These are phyloP conservation scores for Rotaria socialis DNA, from an alignment of 2,888 invertebrate genomes.

Conservation along the genomic window DNA sequence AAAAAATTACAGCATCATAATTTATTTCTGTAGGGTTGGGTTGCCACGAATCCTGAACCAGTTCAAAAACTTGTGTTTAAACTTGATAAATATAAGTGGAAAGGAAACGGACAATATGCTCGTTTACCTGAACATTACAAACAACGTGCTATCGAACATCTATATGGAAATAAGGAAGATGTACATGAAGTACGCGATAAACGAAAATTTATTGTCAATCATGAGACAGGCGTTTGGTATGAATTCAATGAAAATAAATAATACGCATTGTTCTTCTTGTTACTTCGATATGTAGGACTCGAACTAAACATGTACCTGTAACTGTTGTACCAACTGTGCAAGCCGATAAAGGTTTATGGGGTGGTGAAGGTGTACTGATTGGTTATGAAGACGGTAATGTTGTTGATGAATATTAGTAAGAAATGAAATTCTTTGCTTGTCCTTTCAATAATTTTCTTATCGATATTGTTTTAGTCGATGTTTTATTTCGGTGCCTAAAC, in stretches of 20 bases:
- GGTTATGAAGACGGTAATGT: slow-evolving; percentile 68
- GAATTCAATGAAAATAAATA: neutral
- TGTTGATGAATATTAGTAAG: slow-evolving; percentile 29
- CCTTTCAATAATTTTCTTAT: slow-evolving; percentile 65
- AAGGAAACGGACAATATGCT: neutral
- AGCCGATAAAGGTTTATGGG: slow-evolving; percentile 82
- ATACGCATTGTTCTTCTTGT: neutral
- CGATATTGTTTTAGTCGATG: slow-evolving; percentile 51
- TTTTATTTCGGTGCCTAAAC: slow-evolving; percentile 77
- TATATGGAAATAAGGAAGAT: slow-evolving; percentile 38
- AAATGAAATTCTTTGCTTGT: slow-evolving; percentile 53
- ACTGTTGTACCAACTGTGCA: slow-evolving; percentile 75
- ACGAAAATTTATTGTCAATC: slow-evolving; percentile 42
- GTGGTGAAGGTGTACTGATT: slow-evolving; percentile 86
- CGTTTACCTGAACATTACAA: slow-evolving; percentile 46
- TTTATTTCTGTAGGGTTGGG: neutral
- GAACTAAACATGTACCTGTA: slow-evolving; percentile 61
- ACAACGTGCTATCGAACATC: slow-evolving; percentile 40
- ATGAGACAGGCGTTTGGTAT: slow-evolving; percentile 43
- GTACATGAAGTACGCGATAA: slow-evolving; percentile 41
- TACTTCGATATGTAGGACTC: slow-evolving; percentile 48
- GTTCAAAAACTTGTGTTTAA: neutral
- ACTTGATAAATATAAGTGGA: slow-evolving; percentile 25
- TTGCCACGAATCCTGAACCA: neutral
- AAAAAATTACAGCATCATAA: neutral